These are phyloP conservation scores for Girardia tigrina DNA, from an alignment of 2,888 invertebrate genomes.

Conservation along the genomic window DNA sequence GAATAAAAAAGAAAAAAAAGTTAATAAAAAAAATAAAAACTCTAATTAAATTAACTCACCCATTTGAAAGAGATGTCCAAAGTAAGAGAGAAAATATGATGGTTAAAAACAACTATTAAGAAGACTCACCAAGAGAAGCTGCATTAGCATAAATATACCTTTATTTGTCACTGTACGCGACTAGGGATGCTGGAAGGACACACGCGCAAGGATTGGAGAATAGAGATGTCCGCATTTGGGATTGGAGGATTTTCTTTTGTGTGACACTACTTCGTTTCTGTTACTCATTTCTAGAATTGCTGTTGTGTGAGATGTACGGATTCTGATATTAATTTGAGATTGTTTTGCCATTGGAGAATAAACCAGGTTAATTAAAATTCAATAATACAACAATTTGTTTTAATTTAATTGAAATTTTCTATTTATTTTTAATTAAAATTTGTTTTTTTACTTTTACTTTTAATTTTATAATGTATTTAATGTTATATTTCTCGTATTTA, in stretches of 20 bases:
- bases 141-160: neutral
- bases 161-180: neutral
- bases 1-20: too few species aligned
- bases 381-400: too few species aligned
- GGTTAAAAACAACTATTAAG: neutral
- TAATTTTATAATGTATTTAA: too few species aligned
- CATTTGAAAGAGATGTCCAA: neutral
- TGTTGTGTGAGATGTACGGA: neutral
- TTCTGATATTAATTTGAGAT: neutral
- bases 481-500: too few species aligned
- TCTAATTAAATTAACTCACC: neutral
- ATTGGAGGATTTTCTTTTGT: neutral
- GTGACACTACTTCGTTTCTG: neutral
- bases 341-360: neutral
- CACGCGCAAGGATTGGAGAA: neutral
- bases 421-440: too few species aligned
- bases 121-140: neutral
- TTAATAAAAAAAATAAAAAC: neutral
- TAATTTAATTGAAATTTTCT: too few species aligned
- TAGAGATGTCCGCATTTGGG: neutral
- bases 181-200: neutral
- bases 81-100: neutral
- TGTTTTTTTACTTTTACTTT: too few species aligned
- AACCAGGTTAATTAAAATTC: neutral
- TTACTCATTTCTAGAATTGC: neutral